Evolutionary conservation across 1,140 invertebrate genomes (phyloP), one percentile per base, ranked within the genome.

Genomic region (Micrasema longulum): DNA sequence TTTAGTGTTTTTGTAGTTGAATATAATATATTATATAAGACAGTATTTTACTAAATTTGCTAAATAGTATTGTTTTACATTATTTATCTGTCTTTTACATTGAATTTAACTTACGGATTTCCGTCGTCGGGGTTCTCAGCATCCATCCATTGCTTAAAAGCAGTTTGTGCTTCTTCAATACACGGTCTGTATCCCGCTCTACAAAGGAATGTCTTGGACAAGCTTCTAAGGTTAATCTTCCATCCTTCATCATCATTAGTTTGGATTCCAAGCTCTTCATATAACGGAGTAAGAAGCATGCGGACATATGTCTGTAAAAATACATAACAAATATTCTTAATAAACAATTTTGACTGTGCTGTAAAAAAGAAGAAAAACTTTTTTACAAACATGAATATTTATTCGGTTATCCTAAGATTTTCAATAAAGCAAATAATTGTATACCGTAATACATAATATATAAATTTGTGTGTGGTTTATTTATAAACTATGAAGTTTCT

Each of bases 141-240:
- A 38, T 88, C 83, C 82, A 91, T 87, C 92, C 92, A 93, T 75
- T 88, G 87, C 43, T 84, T 85, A 76, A 86, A 93, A 6, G 88
- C 87, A 1, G 84, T 84, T 73, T 90, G 87, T 0, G 91, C 90
- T 77, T 91, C 88, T 47, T 86, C 80, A 18, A 93, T 86, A 73
- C 91, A 93, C 0, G 91, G 90, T 53, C 87, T 85, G 78, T 92
- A 92, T 0, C 91, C 91, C 48, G 89, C 89, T 41, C 87, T 85
- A 75, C 92, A 93, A 1, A 94, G 81, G 80, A 92, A 91, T 1
- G 86, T 86, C 76, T 90, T 91, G 0, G 86, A 87, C 38, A 89
- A 80, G 12, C 85, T 84, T 10, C 89, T 82, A 16, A 91, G 79
- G 73, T 91, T 89, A 35, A 85, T 84, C 76, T 84, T 87, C 83